Base-by-base conservation (phyloP, 1,140 invertebrate species). In the Hermetia illucens region DNA sequence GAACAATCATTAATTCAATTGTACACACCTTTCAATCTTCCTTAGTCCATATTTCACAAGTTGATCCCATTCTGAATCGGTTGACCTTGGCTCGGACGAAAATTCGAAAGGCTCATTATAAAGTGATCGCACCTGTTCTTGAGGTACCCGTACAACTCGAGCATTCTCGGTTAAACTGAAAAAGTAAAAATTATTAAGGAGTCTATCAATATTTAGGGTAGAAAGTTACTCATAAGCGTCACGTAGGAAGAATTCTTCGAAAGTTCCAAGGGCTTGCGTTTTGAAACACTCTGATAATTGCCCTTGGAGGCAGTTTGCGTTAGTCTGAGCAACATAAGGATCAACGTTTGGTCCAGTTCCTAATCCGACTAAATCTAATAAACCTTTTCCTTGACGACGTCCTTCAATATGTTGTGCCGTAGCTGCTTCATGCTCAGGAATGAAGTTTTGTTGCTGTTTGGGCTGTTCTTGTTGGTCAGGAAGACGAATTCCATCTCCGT, bases 251-350 rank as follows among this genome's bases (percentile, higher is more conserved):
- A 85, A 83, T 21, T 83, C 77, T 30, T 79, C 74, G 35, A 86
- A 74, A 0, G 74, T 77, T 38, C 68, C 67, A 3, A 84, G 51
- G 0, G 80, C 79, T 44, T 75, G 70, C 0, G 77, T 82, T 50
- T 84, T 85, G 48, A 85, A 84, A 51, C 81, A 85, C 48, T 84
- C 81, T 2, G 78, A 77, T 2, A 86, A 62, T 51, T 84, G 80
- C 1, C 80, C 80, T 42, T 68, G 73, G 25, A 83, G 52, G 46
- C 81, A 86, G 36, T 70, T 73, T 41, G 74, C 62, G 32, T 82
- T 83, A 1, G 74, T 68, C 47, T 69, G 72, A 13, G 77, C 71
- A 42, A 83, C 56, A 55, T 82, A 86, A 1, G 80, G 79, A 63
- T 85, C 81, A 5, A 75, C 70, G 39, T 82, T 70, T 33, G 66